Base-by-base conservation (phyloP, 2,797 vertebrate species). In the Hydrophis major region DNA sequence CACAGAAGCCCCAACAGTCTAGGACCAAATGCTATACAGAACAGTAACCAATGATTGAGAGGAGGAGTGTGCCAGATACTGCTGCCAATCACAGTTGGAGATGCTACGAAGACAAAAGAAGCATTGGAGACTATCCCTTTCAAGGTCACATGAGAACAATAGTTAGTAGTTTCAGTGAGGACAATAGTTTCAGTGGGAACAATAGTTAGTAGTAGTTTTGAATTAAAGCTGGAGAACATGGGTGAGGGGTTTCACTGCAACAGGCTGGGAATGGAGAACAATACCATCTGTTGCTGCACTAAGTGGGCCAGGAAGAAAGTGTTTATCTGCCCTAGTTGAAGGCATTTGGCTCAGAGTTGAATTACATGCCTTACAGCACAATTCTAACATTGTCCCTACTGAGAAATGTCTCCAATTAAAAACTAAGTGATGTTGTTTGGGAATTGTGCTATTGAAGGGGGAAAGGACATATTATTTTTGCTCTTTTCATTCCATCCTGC, bases 391-490 rank as follows among this genome's bases (percentile, higher is more conserved):
- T 83, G 74, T 83, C 74, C 37, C 74, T 25, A 83, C 8, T 47
- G 74, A 83, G 74, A 83, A 83, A 83, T 25, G 74, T 83, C 74
- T 83, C 37, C 74, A 83, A 83, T 47, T 83, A 47, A 83, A 83
- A 83, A 83, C 20, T 83, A 83, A 83, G 74, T 83, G 74, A 83
- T 83, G 74, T 83, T 83, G 47, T 32, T 90, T 83, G 14, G 74
- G 59, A 25, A 66, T 37, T 37, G 47, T 74, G 18, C 27, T 88
- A 7, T 1, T 0, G 18, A 53, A 94, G 87, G 22, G 28, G 83
- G 63, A 92, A 57, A 92, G 63, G 92, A 90, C 92, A 92, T 22
- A 0, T 25, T 89, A n/a, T 90, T 32, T 53, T 87, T 57, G 37
- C 27, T 56, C 47, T 14, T 37, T 50, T 69, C 37, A 92, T 83